These are phyloP conservation scores for Eupithecia exiguata DNA, from an alignment of 2,888 invertebrate species.

Conservation along the genomic window DNA sequence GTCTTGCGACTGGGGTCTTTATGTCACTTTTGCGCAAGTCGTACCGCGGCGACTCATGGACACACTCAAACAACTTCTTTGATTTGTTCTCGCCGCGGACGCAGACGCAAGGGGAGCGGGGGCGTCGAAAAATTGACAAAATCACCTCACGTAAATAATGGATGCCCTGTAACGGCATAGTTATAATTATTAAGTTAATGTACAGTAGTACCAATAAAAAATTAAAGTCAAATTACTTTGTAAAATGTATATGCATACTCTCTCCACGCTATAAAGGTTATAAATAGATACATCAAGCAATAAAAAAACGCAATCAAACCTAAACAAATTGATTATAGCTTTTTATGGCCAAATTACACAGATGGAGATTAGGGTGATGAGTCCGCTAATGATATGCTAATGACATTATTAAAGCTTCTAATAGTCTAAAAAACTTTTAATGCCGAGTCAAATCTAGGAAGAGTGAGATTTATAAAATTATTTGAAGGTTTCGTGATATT, in stretches of 20 bases:
- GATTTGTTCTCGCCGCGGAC: no score
- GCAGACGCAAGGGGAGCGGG: no score
- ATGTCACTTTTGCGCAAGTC: no score
- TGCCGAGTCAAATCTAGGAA: background rate
- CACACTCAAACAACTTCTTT: no score
- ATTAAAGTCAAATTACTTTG: background rate
- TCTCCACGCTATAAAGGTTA: background rate
- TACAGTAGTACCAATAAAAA: no score
- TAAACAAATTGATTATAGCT: constrained; percentile 44
- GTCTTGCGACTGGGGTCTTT: no score
- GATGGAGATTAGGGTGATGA: constrained; percentile 38
- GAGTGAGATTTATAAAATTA: background rate
- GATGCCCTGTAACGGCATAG: no score
- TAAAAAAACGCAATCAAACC: constrained; percentile 41
- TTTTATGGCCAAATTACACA: constrained; percentile 40
- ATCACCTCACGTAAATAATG: no score
- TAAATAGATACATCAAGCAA: constrained; percentile 19
- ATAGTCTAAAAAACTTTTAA: constrained; percentile 48
- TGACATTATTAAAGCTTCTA: constrained; percentile 57
- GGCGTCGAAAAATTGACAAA: no score
- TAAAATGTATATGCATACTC: background rate
- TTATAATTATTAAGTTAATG: no score
- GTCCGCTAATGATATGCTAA: constrained; percentile 51
- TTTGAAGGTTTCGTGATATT: background rate
- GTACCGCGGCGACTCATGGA: no score